Evolutionary conservation across 2,113 vertebrate genomes (phyloP).

Genomic region (Chiloscyllium plagiosum): DNA sequence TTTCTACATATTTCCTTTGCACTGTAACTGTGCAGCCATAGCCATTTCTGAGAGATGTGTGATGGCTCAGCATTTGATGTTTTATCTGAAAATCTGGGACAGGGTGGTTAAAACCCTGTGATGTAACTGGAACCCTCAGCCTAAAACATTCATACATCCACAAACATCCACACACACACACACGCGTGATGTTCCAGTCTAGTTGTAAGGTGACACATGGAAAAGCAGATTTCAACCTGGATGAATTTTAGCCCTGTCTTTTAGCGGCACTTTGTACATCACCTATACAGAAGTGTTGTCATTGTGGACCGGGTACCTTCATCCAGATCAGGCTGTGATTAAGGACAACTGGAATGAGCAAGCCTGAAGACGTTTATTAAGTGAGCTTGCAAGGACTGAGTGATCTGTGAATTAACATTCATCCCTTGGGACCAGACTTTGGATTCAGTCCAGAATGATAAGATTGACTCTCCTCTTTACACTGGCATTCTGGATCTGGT

Average conservation of each 20-base stretch:
- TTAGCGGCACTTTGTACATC: neutral
- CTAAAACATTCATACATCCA: too few relatives aligned
- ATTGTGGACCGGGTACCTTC: neutral
- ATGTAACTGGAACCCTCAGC: neutral
- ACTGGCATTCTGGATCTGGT: neutral
- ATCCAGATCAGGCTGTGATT: neutral
- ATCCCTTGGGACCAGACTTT: neutral
- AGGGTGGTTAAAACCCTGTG: neutral
- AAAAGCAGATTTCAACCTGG: neutral
- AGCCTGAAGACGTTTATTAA: slow-evolving; percentile 10
- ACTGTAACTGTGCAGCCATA: slow-evolving; percentile 2
- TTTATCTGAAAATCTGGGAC: neutral
- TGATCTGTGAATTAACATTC: neutral
- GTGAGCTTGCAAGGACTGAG: neutral
- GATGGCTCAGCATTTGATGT: slow-evolving; percentile 3
- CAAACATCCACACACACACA: too few relatives aligned
- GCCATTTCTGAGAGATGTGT: neutral
- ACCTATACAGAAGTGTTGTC: neutral
- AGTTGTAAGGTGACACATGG: too few relatives aligned
- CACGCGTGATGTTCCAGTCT: neutral
- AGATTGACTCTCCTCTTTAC: neutral
- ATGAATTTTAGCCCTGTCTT: neutral
- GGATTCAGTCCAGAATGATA: neutral
- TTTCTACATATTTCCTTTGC: slow-evolving; percentile 24
- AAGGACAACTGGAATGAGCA: neutral